phyloP scores from a whole-genome alignment of 1,140 invertebrate genomes.

The Ceratosolen solmsi region DNA sequence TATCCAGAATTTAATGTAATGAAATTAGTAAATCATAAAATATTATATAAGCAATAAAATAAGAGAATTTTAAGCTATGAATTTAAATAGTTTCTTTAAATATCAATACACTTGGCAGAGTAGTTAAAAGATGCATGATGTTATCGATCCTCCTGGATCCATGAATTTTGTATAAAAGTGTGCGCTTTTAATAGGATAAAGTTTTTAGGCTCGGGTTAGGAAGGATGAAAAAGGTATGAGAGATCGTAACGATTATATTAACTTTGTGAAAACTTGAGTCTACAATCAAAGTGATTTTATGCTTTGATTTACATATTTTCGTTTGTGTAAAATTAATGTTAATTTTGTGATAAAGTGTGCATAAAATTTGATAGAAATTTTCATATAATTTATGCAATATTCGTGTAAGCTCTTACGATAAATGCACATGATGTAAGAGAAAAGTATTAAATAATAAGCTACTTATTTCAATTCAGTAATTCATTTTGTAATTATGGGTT shows the following conservation, averaged over 20 bases:
- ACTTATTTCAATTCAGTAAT: constrained; percentile 3
- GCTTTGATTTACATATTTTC: no score
- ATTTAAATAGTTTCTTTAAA: background rate
- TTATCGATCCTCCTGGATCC: no score
- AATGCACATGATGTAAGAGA: background rate
- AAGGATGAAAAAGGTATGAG: background rate
- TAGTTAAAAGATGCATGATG: no score
- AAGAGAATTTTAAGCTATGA: background rate
- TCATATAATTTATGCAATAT: background rate
- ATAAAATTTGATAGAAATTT: background rate
- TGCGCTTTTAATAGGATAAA: background rate
- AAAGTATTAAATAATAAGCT: background rate
- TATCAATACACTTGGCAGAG: no score
- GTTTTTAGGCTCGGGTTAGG: background rate
- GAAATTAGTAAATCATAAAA: background rate
- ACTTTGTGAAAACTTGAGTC: background rate
- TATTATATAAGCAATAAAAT: background rate
- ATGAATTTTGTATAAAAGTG: background rate
- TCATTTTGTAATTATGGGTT: background rate
- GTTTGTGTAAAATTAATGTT: background rate
- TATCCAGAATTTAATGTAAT: background rate
- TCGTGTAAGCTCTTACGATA: background rate
- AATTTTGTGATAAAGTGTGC: background rate
- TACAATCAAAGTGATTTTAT: no score
- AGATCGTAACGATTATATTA: background rate